Evolutionary conservation across 2,888 invertebrate genomes (phyloP), one percentile per base, ranked within the genome.

Genomic region (Prenolepis imparis): DNA sequence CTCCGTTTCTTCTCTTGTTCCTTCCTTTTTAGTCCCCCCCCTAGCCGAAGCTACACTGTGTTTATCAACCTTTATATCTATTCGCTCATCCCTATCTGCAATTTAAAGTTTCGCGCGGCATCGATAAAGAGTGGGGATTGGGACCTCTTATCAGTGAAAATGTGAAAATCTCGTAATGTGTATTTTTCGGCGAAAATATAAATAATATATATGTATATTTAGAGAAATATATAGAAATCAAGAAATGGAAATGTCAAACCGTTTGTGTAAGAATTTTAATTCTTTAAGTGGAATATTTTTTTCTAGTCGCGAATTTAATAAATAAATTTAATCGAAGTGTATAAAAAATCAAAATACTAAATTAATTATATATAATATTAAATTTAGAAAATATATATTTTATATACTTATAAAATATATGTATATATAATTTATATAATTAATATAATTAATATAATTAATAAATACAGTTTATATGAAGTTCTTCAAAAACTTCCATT

Each of bases 61-160:
- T 44, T 57, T 78, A 70, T 72, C 78, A 32, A 74, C 41, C 12
- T n/a, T 39, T 55, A 18, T 28, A 28, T 32, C 24, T 72, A 59
- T 57, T 28, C 21, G 28, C 21, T 9, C 55, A 12, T 28, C 6
- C 18, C 8, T n/a, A 4, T n/a, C 6, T 21, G 12, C 9, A 57
- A 41, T 41, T 67, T 28, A 9, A 24, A n/a, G 18, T 18, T 21
- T 21, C 8, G 15, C 1, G n/a, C 18, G 18, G 0, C 11, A 48
- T 5, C 18, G 18, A 12, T n/a, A 68, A n/a, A 28, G 6, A 32
- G 3, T 6, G 11, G 4, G 0, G 8, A 39, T 32, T 52, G n/a
- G 4, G 4, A 36, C 55, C 0, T 15, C 3, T 28, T 24, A n/a
- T 9, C 0, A 12, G 12, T 39, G 36, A 52, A 68, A 39, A 12